Base-by-base conservation (phyloP, 2,888 invertebrate genomes). In the Bruchidius siliquastri region DNA sequence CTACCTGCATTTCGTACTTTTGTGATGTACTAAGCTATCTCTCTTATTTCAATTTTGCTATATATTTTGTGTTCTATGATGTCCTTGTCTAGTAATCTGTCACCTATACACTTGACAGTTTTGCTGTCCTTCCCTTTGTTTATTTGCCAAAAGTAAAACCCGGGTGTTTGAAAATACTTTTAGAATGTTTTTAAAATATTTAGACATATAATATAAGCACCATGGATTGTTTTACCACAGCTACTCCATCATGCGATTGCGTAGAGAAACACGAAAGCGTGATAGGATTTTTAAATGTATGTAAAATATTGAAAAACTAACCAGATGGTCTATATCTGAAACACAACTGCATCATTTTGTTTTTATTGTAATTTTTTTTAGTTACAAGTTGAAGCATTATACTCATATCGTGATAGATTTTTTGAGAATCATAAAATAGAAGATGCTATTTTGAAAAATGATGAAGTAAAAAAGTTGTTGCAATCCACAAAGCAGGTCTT, bases 381-480 rank as follows among this genome's bases (percentile, higher is more conserved):
- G 94, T 89, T 89, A 80, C 90, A 89, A 78, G 91, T 95, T 0
- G 87, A 91, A 76, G 87, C 89, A 0, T 85, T 95, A 70, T 94
- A 92, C 84, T 82, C 87, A 32, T 95, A 90, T 84, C 89, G 94
- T 80, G 94, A 96, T 85, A 89, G 92, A 81, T 96, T 93, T 86
- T 94, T 95, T 87, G 94, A 93, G 82, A 90, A 89, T 77, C 92
- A 93, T 86, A 87, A 90, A 8, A 87, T 94, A 67, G 91, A 92
- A 77, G 88, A 91, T 84, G 94, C 94, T 0, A 83, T 88, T 21
- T 88, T 92, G 69, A 94, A 93, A 83, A 89, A 88, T 77, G 87
- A 87, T 75, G 89, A 91, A 81, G 89, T 94, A 0, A 90, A 92
- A 79, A 87, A 88, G 78, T 90, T 91, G 82, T 89, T 93, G 85